phyloP scores from a whole-genome alignment of 2,113 vertebrate species.

The Brachyhypopomus gauderio region DNA sequence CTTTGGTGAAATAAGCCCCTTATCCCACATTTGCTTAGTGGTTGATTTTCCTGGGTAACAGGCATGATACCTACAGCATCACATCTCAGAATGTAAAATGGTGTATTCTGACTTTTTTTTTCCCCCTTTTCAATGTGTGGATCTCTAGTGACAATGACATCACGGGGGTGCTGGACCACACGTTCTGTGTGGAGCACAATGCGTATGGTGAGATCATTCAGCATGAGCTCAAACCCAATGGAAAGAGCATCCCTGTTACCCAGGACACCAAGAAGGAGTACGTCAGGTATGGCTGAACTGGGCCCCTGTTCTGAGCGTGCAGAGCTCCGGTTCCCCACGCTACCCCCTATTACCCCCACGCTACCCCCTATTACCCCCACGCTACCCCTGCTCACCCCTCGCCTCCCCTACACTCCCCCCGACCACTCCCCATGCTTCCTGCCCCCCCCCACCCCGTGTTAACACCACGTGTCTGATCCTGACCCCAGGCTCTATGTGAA shows the following conservation, averaged over 20 bases:
- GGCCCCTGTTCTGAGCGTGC: too few relatives aligned
- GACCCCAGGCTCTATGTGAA: conserved; percentile 89
- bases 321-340: too few relatives aligned
- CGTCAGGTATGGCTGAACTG: conserved; percentile 77
- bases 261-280: conserved; percentile 99
- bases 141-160: conserved; percentile 92
- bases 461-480: not conserved
- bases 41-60: too few relatives aligned
- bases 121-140: not conserved
- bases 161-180: conserved; percentile 97
- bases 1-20: too few relatives aligned
- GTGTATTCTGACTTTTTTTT: not conserved
- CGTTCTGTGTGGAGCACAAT: conserved; percentile 97
- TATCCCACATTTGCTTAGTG: too few relatives aligned
- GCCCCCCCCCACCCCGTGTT: too few relatives aligned
- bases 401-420: not conserved
- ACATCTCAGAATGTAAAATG: not conserved
- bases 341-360: too few relatives aligned
- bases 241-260: conserved; percentile 92
- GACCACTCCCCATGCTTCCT: not conserved
- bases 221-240: conserved; percentile 97
- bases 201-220: conserved; percentile 98
- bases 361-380: not conserved
- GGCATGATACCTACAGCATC: too few relatives aligned
- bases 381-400: too few relatives aligned